Percentiles rank a stretch among this genome's conserved stretches.
These are phyloP conservation scores for Andrena fulva DNA, from an alignment of 2,888 invertebrate genomes.

Conservation along the genomic window DNA sequence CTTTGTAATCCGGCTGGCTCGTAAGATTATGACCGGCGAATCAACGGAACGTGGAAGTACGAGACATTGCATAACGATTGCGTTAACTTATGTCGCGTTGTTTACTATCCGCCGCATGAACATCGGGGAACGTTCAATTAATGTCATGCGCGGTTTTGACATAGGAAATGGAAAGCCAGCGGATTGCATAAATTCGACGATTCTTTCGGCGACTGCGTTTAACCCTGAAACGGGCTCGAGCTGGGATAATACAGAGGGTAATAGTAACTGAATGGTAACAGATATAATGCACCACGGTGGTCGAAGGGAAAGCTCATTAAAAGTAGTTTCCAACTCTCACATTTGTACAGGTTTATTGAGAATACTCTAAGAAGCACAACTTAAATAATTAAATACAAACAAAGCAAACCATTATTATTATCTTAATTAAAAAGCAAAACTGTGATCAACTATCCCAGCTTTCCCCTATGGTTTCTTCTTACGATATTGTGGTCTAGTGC, in stretches of 20 bases:
- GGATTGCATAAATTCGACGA: constrained; percentile 60
- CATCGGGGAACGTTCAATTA: constrained; percentile 66
- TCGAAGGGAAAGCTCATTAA: no score
- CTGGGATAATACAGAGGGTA: not conserved
- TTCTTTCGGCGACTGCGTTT: not conserved
- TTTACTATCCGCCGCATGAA: constrained; percentile 56
- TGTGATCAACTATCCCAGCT: no score
- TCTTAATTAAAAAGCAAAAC: no score
- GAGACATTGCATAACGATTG: constrained; percentile 65
- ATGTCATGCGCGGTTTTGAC: constrained; percentile 60
- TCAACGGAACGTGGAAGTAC: constrained; percentile 63
- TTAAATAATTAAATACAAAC: no score
- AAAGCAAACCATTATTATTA: no score
- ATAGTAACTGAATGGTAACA: no score
- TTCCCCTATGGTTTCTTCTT: no score
- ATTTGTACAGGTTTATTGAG: no score
- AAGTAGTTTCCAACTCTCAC: no score
- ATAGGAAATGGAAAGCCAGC: constrained; percentile 66
- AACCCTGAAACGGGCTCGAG: not conserved
- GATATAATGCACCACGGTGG: no score
- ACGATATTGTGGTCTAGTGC: no score
- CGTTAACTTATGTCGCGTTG: constrained; percentile 63
- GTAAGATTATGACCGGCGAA: constrained; percentile 53
- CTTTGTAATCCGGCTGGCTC: constrained; percentile 47
- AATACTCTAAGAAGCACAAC: no score